Evolutionary conservation across 2,888 invertebrate genomes (phyloP), one percentile per base, ranked within the genome.

Genomic region (Orthosia incerta): DNA sequence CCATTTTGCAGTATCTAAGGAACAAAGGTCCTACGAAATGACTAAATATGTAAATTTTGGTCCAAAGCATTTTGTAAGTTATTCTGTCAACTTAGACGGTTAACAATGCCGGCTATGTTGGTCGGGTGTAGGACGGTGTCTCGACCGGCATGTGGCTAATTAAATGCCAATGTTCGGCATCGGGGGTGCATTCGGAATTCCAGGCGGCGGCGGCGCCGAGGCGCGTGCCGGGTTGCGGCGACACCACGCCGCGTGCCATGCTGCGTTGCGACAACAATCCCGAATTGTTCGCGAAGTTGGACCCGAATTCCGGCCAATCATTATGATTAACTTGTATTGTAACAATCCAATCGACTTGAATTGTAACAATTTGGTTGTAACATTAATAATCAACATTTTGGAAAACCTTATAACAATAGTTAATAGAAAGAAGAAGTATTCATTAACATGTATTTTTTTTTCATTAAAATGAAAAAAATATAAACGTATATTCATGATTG

Each of bases 131-230:
- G 91, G 89, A 89, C 89, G 88, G 90, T 87, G 89, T 90, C 89
- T 90, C 89, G 89, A 88, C 71, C 83, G 94, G 95, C 93, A 94
- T 94, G 95, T 93, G 95, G 94, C 93, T 96, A 96, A 96, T 96
- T 96, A 96, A 96, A 96, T 96, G 94, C 95, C 96, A 88, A 91
- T 91, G 93, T 89, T 91, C 89, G 90, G 90, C 88, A 89, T 71
- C 74, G 80, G 91, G 90, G 91, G 93, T 93, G 93, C 93, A 92
- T 90, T 88, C 88, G 90, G 92, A 91, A 94, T 94, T 89, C 90
- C 89, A 87, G 85, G 89, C 89, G 89, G 90, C 89, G 85, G 89
- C 89, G 89, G 90, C 89, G 89, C 83, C 88, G 87, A 83, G 85
- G 82, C 86, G 88, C 89, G 89, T 84, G 88, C 88, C 84, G 81